Evolutionary conservation across 2,797 vertebrate genomes (phyloP).

Genomic region (Sebastes taczanowskii): DNA sequence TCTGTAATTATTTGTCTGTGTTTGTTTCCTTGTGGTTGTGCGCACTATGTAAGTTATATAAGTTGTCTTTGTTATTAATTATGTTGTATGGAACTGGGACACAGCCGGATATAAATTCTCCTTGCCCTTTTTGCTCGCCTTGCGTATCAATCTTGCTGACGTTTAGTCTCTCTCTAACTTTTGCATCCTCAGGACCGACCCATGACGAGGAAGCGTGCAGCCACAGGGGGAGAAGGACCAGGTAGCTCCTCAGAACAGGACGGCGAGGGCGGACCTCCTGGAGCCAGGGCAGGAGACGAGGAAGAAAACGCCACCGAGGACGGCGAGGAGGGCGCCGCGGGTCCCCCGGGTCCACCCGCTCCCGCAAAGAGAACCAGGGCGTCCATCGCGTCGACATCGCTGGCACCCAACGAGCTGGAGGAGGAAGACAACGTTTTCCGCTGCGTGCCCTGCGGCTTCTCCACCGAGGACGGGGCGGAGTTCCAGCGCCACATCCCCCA

Average conservation of each 20-base stretch:
- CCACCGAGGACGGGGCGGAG: constrained; percentile 80
- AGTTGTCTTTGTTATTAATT: background rate
- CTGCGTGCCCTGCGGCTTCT: constrained; percentile 87
- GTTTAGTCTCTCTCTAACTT: background rate
- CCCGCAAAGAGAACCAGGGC: constrained; percentile 79
- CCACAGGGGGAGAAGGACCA: constrained; percentile 71
- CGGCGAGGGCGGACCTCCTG: constrained; percentile 65
- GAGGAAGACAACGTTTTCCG: constrained; percentile 80
- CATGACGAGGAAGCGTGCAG: constrained; percentile 79
- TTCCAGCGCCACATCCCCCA: constrained; percentile 88
- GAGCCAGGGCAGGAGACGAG: constrained; percentile 48
- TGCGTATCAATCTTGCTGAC: background rate
- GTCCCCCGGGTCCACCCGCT: background rate
- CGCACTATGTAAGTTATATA: background rate
- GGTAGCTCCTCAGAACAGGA: constrained; percentile 81
- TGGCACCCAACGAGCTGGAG: constrained; percentile 61
- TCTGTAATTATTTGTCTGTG: background rate
- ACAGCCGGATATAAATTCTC: background rate
- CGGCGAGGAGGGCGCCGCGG: constrained; percentile 39
- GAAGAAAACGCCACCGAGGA: constrained; percentile 67
- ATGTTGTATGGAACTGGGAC: background rate
- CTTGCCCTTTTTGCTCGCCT: background rate
- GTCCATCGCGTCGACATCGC: constrained; percentile 30
- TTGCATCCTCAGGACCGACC: constrained; percentile 34
- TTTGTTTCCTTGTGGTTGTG: background rate